phyloP scores from a whole-genome alignment of 2,888 invertebrate species.

The Lasioglossum oenotherae region DNA sequence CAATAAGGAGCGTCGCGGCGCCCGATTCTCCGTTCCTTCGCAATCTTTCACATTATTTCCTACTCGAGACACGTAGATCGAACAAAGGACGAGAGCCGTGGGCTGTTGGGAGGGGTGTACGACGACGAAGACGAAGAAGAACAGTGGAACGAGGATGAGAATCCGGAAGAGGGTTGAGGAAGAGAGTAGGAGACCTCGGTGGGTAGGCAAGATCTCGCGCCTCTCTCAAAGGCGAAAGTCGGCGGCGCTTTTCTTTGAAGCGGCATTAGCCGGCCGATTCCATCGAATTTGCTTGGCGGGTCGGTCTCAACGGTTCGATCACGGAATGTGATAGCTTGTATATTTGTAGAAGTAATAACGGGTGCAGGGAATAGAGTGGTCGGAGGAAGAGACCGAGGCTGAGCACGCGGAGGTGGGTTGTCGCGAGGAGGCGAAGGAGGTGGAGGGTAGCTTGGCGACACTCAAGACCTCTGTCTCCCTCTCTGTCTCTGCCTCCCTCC shows the following conservation, averaged over 20 bases:
- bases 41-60: constrained; percentile 68
- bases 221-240: constrained; percentile 58
- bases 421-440: constrained; percentile 74
- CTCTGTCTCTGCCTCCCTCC: constrained; percentile 45
- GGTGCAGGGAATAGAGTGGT: constrained; percentile 56
- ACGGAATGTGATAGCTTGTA: constrained; percentile 77
- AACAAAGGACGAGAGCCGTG: constrained; percentile 42
- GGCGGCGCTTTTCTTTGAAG: constrained; percentile 62
- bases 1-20: constrained; percentile 44
- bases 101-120: neutral
- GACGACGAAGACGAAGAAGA: neutral
- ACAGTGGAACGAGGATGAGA: neutral
- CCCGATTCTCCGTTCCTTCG: constrained; percentile 36
- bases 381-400: constrained; percentile 47
- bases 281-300: constrained; percentile 63
- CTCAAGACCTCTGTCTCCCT: constrained; percentile 77
- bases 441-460: constrained; percentile 83
- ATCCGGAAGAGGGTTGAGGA: neutral
- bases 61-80: constrained; percentile 62
- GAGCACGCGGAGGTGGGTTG: constrained; percentile 58
- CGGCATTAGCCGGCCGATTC: constrained; percentile 72
- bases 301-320: constrained; percentile 69
- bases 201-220: constrained; percentile 46
- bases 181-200: neutral
- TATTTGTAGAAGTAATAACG: constrained; percentile 82